Evolutionary conservation across 2,797 vertebrate species (phyloP).

Genomic region (Sphaeramia orbicularis): DNA sequence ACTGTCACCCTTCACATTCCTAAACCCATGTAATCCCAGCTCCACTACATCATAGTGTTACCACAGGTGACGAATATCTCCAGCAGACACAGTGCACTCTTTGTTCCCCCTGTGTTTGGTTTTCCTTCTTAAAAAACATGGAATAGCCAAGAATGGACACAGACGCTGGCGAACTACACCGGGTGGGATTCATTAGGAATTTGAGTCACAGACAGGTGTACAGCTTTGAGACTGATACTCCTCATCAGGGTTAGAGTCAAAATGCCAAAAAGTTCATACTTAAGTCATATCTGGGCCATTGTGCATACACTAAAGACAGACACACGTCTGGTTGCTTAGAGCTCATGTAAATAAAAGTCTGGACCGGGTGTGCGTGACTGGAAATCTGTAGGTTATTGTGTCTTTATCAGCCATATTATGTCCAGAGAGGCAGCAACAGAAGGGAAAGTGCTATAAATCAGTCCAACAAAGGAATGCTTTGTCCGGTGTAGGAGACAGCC

Average conservation of each 20-base stretch:
- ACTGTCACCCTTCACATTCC: conserved; percentile 75
- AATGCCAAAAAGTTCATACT: conserved; percentile 2
- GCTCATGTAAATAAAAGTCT: conserved; percentile 1
- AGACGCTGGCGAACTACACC: conserved; percentile 37
- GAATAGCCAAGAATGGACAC: conserved; percentile 56
- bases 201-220: conserved; percentile 62
- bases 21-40: conserved; percentile 73
- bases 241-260: background rate
- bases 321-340: background rate
- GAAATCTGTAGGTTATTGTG: conserved; percentile 36
- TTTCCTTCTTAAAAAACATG: conserved; percentile 57
- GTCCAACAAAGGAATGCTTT: conserved; percentile 64
- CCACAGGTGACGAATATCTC: conserved; percentile 75
- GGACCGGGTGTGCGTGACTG: conserved; percentile 17
- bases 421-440: conserved; percentile 30
- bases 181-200: conserved; percentile 44
- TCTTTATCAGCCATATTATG: conserved; percentile 57
- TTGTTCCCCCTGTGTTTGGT: conserved; percentile 71
- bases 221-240: conserved; percentile 32
- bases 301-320: background rate
- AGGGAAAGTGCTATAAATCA: conserved; percentile 57
- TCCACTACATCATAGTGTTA: conserved; percentile 76
- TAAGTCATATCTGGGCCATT: background rate
- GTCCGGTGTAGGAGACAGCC: conserved; percentile 28
- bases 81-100: conserved; percentile 68